phyloP scores from a whole-genome alignment of 2,888 invertebrate genomes.

The Cheilosia scutellata region DNA sequence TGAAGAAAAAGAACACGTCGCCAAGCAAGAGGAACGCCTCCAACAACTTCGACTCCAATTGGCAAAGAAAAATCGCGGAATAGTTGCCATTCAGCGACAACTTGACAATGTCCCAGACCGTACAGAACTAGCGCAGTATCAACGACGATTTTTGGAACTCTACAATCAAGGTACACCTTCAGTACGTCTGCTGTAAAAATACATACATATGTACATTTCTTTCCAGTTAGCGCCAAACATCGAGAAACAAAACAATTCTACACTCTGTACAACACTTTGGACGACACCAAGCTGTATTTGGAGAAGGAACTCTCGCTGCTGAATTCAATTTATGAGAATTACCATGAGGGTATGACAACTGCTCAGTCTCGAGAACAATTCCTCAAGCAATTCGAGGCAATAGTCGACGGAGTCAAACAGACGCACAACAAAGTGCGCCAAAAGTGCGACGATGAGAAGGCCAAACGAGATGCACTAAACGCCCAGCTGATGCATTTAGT shows the following conservation, averaged over 20 bases:
- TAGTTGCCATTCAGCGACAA: conserved; percentile 92
- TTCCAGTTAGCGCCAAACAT: conserved; percentile 95
- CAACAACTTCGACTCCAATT: conserved; percentile 88
- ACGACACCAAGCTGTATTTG: conserved; percentile 96
- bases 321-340: conserved; percentile 95
- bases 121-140: conserved; percentile 97
- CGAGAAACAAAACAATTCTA: conserved; percentile 99
- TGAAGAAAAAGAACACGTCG: conserved; percentile 86
- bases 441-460: conserved; percentile 88
- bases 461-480: conserved; percentile 88
- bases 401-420: conserved; percentile 94
- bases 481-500: conserved; percentile 86
- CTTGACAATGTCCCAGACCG: conserved; percentile 97
- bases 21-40: conserved; percentile 87
- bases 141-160: conserved; percentile 96
- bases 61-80: conserved; percentile 91
- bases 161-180: conserved; percentile 92
- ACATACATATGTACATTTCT: background rate
- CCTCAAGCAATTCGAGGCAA: conserved; percentile 94
- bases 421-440: conserved; percentile 91
- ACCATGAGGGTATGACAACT: conserved; percentile 93
- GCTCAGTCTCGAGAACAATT: conserved; percentile 93
- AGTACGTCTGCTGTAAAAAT: background rate
- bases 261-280: conserved; percentile 96
- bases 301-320: conserved; percentile 95